These are phyloP conservation scores for Hydra vulgaris DNA, from an alignment of 30 jellyfish, hydroid and myxozoan species.

Conservation along the genomic window DNA sequence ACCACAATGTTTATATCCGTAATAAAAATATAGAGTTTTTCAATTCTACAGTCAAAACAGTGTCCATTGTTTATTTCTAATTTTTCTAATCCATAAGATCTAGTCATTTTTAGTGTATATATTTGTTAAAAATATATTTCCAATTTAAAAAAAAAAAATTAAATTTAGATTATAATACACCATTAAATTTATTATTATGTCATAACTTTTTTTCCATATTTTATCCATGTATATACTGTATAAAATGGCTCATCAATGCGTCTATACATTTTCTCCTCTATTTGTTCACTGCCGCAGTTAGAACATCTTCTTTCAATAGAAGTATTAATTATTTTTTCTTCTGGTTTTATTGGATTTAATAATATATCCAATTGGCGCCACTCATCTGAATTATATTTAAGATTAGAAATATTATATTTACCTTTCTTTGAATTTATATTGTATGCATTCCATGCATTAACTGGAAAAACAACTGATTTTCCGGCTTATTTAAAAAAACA, in stretches of 20 bases:
- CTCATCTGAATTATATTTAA: not conserved
- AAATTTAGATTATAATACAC: not conserved
- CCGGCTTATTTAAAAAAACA: not conserved
- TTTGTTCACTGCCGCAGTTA: not conserved
- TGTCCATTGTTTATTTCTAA: too few relatives aligned
- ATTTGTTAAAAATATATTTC: too few relatives aligned
- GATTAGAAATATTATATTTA: not conserved
- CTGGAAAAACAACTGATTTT: not conserved
- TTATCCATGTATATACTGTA: not conserved
- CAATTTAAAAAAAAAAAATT: too few relatives aligned
- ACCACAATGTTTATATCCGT: not conserved
- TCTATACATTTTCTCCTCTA: not conserved
- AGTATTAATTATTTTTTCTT: not conserved
- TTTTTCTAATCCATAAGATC: too few relatives aligned
- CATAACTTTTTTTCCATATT: not conserved
- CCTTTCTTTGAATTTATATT: too few relatives aligned
- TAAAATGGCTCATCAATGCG: not conserved
- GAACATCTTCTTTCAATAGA: not conserved
- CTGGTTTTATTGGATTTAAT: not conserved
- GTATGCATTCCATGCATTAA: not conserved
- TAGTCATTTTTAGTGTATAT: too few relatives aligned
- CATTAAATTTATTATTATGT: not conserved
- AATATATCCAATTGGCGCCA: not conserved
- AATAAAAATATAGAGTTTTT: not conserved
- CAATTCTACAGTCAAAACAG: too few relatives aligned